phyloP scores from a whole-genome alignment of 2,113 vertebrate genomes.

The Romanogobio albipinnatus region DNA sequence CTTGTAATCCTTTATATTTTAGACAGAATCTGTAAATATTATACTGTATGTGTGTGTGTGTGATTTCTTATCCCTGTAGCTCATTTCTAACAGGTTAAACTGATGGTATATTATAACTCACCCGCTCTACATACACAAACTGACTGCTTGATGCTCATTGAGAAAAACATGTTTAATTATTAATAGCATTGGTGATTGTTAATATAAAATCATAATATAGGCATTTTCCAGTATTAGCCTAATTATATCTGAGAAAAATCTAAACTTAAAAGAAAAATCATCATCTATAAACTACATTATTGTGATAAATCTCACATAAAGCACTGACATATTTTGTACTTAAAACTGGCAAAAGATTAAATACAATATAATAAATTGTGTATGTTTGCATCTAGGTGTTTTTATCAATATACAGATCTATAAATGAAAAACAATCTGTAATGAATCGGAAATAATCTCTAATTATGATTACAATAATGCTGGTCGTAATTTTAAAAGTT shows the following conservation, averaged over 20 bases:
- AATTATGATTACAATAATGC: neutral
- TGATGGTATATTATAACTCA: neutral
- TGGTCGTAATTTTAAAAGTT: neutral
- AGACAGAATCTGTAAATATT: neutral
- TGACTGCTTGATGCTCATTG: neutral
- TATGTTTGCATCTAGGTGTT: neutral
- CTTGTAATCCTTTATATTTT: neutral
- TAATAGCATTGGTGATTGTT: neutral
- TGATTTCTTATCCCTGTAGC: neutral
- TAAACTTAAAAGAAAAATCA: neutral
- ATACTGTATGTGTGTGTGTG: neutral
- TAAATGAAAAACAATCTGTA: neutral
- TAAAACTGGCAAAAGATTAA: neutral
- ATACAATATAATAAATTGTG: neutral
- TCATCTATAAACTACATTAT: neutral
- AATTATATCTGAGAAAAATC: neutral
- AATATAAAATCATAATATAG: neutral
- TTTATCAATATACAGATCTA: neutral
- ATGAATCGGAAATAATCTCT: neutral
- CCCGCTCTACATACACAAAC: neutral
- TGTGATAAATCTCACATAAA: neutral
- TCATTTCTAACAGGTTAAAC: neutral
- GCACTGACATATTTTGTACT: neutral
- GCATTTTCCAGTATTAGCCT: neutral
- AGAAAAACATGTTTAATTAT: neutral